Evolutionary conservation across 2,888 invertebrate genomes (phyloP).

Genomic region (Xylota sylvarum): DNA sequence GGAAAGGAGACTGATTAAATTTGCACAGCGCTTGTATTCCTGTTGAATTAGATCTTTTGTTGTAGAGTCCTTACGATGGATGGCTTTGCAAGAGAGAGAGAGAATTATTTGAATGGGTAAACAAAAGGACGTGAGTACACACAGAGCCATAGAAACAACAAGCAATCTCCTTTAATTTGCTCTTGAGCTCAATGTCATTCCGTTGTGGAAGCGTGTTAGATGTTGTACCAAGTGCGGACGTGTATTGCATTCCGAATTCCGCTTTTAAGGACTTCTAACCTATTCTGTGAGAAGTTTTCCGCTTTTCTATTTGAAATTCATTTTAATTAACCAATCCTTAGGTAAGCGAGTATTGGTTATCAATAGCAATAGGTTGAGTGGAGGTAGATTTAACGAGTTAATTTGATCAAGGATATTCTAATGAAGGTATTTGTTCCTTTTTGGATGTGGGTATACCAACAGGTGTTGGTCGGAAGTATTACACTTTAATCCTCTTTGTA

Average conservation of each 20-base stretch:
- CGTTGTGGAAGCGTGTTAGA: slow-evolving; percentile 4
- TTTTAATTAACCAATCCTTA: slow-evolving; percentile 36
- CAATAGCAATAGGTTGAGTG: not conserved
- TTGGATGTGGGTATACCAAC: not conserved
- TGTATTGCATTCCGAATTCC: slow-evolving; percentile 29
- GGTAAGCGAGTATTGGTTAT: slow-evolving; percentile 20
- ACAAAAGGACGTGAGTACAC: slow-evolving; percentile 38
- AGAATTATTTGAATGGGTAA: slow-evolving; percentile 49
- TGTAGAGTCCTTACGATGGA: slow-evolving; percentile 1
- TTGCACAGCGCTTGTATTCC: slow-evolving; percentile 20
- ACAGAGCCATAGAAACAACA: not conserved
- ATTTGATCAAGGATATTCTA: not conserved
- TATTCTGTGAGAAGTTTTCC: not conserved
- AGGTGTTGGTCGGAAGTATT: not conserved
- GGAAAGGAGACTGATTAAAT: slow-evolving; percentile 27
- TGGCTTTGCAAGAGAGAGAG: not conserved
- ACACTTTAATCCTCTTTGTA: no score
- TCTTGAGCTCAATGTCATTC: slow-evolving; percentile 24
- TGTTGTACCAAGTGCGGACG: slow-evolving; percentile 11
- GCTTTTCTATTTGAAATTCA: slow-evolving; percentile 27
- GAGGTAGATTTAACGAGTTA: not conserved
- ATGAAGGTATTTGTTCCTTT: not conserved
- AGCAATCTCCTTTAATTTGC: slow-evolving; percentile 22
- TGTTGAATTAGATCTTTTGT: slow-evolving; percentile 33
- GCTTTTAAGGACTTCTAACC: slow-evolving; percentile 1